Evolutionary conservation across 1,140 invertebrate species (phyloP), one percentile per base, ranked within the genome.

Genomic region (Kradibia gibbosae): DNA sequence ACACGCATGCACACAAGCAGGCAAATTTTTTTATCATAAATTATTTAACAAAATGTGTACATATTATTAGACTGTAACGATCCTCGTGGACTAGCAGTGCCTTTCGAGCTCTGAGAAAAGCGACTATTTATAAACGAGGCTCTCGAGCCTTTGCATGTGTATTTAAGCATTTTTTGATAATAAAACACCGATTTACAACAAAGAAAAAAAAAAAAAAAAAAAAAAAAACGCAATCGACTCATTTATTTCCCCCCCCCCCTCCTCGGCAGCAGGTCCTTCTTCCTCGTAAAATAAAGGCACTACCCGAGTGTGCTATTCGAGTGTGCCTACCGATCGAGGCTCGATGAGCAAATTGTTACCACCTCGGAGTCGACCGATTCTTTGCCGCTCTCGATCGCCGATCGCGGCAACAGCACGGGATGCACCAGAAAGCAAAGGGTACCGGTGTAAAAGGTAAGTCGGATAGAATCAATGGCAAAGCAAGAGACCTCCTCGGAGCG

Each of bases 131-230:
- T 81, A 71, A 1, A 62, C 4, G 25, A 20, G 50, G 36, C 53
- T 25, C 20, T 57, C 39, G 77, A 76, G 76, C 73, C 74, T 77
- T 81, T 81, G 34, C 60, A 75, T 72, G n/a, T 81, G 80, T 81
- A 81, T 74, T 81, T 81, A 81, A 81, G 71, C 53, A 53, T 55
- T 3, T 73, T 50, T 50, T 48, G 10, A 25, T 73, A 73, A 73
- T 73, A 73, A 73, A 73, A 53, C 15, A 25, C 36, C 10, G 28
- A 72, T 72, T 28, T 39, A 67, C 36, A 3, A 31, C 15, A 53
- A 17, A 53, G 22, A 17, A 53, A 53, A 17, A 53, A 53, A 17
- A 53, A 53, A 17, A 53, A 53, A 17, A 53, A 53, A 3, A 53
- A 53, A 11, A 53, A 17, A 11, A 53, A 53, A 11, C 15, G 20